Base-by-base conservation (phyloP, 1,140 invertebrate genomes). In the Ostrea denselamellosa region DNA sequence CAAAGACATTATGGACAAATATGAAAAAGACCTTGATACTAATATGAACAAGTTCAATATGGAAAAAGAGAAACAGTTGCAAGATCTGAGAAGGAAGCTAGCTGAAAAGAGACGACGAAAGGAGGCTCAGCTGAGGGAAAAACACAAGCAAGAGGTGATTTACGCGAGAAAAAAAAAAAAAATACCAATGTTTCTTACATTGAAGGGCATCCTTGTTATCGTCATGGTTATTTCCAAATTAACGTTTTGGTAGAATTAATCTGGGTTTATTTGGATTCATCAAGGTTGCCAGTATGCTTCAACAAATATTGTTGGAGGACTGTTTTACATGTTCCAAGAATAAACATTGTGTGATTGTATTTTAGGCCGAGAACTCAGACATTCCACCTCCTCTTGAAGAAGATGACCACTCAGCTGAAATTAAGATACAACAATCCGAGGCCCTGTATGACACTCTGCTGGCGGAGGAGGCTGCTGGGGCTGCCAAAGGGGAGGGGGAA, bases 81-180 rank as follows among this genome's bases (percentile, higher is more conserved):
- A 89, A 25, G 92, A 92, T 22, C 85, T 94, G 8, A 86, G 92
- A 65, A 77, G 89, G 10, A 92, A 92, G 89, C 89, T 94, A 71
- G 92, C 91, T 8, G 92, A 93, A 62, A 91, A 91, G 86, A 87
- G 94, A 10, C 89, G 90, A 58, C 87, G 90, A 25, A 89, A 90
- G 71, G 93, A 93, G 54, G 86, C 86, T 44, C 87, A 89, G 51
- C 90, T 94, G 4, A 87, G 90, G 58, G 90, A 93, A 12, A 93
- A 93, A 87, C 94, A 94, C 34, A 86, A 85, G 34, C 88, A 89
- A 85, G 93, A 94, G 92, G 93, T 94, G 68, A 77, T 86, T 71
- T 17, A 14, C 7, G 8, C 14, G 25, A 77, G 22, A 0, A 77
- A 44, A 28, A 25, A 22, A 5, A 22, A 77, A 28, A 8, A 19